Evolutionary conservation across 2,888 invertebrate genomes (phyloP), one percentile per base, ranked within the genome.

Genomic region (Himalopsyche japonica): DNA sequence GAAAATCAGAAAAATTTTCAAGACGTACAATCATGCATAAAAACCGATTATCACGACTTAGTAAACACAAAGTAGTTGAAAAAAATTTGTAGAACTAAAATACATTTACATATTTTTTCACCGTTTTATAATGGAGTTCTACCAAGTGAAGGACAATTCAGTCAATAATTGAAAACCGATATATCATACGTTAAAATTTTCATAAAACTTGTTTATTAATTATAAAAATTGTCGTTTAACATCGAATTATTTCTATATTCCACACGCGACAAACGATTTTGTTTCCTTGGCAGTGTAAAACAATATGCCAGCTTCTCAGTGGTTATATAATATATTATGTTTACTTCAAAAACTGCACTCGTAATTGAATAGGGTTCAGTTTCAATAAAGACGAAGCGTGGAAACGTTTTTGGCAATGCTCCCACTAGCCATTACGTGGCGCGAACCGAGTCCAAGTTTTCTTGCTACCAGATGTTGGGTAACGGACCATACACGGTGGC

Each of bases 291-390:
- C 57, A 24, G 57, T 57, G 20, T 20, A 57, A 57, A 57, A 57
- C 57, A 57, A 20, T 20, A 7, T 6, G 20, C 20, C 57, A 57
- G 57, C 57, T 20, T 20, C 57, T 10, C 1, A 57, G 57, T 57
- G 20, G 57, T 20, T 20, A 57, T 57, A n/a, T 20, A n/a, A 57
- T 57, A n/a, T 20, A n/a, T 20, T 57, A 20, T 57, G 57, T 57
- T 20, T 4, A 57, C 57, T 57, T 20, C 15, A 20, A 20, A 57
- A 57, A 57, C 57, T 57, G 57, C 57, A 57, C 57, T 32, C 12
- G 81, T 81, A 81, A 81, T 81, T 76, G 81, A 81, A 81, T 70
- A 47, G 70, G 81, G 27, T 81, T 81, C 37, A 27, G 70, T 81
- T 81, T 81, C 81, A 81, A 70, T 81, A 70, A 76, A 76, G 76